Evolutionary conservation across 2,113 vertebrate species (phyloP), one percentile per base, ranked within the genome.

Genomic region (Hemicordylus capensis): DNA sequence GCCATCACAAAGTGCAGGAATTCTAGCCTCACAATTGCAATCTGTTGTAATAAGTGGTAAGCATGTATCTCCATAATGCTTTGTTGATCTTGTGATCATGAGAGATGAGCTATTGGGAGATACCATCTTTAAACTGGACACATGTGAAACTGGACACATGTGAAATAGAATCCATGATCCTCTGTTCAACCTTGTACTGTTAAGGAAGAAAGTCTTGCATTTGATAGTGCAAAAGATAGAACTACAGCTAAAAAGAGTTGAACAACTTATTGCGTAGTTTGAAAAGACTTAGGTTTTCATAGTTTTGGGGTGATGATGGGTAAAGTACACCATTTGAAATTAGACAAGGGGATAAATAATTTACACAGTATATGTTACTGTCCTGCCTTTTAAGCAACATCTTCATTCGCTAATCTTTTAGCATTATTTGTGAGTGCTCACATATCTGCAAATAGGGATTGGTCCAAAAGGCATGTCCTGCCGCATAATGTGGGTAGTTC

Each of bases 1-100:
- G 84, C 44, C 72, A 44, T 81, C 90, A 87, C 85, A 82, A 1
- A 81, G 70, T 81, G 44, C 46, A 54, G 54, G 6, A 70, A 63
- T 37, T 61, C 31, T 64, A 63, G 28, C 19, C 59, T 48, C 44
- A 59, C 20, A 74, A 26, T 14, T 42, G 20, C 26, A 73, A 73
- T 46, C 3, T 42, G 28, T 46, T 72, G 42, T 24, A 8, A 72
- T 59, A 51, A 22, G 24, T 64, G 15, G 26, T 54, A 66, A 76
- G 8, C 34, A 37, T 46, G 28, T 48, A 64, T 56, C 37, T 37
- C 12, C 28, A 37, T 46, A 34, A 37, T 58, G 64, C 46, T 69
- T n/a, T 6, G 39, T 59, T 74, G 10, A 22, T 73, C 28, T 24
- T 76, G 39, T 6, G 22, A 34, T 77, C 24, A 39, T 78, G 28